Evolutionary conservation across 2,797 vertebrate species (phyloP).

Genomic region (Myotis vivesi): DNA sequence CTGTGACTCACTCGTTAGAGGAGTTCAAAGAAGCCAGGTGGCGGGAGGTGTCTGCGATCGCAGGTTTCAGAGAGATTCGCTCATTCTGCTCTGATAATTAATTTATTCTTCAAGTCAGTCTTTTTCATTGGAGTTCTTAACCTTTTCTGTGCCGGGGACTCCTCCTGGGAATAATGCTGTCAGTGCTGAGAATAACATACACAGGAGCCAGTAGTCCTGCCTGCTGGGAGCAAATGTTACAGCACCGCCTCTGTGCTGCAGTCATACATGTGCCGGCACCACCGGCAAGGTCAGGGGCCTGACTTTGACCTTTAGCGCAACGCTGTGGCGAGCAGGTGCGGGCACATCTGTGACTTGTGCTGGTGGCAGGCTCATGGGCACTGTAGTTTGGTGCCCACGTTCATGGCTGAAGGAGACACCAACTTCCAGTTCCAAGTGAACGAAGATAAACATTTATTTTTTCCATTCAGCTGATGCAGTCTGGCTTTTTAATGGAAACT

Average conservation of each 20-base stretch:
- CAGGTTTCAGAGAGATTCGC: slow-evolving; percentile 42
- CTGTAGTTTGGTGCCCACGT: neutral
- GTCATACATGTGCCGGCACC: rapidly evolving
- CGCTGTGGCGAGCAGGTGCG: neutral
- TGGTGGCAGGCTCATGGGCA: neutral
- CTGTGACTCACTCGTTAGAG: slow-evolving; percentile 50
- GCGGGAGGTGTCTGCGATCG: slow-evolving; percentile 37
- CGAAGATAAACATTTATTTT: neutral
- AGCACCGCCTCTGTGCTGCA: rapidly evolving
- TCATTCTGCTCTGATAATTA: slow-evolving; percentile 52
- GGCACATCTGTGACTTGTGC: neutral
- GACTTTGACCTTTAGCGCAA: rapidly evolving
- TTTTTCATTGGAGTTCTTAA: slow-evolving; percentile 22
- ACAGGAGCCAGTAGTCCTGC: rapidly evolving
- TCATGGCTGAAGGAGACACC: neutral
- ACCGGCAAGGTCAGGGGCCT: neutral
- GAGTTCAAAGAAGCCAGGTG: slow-evolving; percentile 69
- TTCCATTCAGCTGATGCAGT: neutral
- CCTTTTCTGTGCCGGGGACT: neutral
- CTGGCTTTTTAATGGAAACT: neutral
- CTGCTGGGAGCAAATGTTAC: rapidly evolving
- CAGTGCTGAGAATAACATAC: neutral
- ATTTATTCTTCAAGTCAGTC: slow-evolving; percentile 37
- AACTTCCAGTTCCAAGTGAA: neutral
- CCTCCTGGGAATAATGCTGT: neutral